phyloP scores from a whole-genome alignment of 2,888 invertebrate species.

The Drosophila silvestris region DNA sequence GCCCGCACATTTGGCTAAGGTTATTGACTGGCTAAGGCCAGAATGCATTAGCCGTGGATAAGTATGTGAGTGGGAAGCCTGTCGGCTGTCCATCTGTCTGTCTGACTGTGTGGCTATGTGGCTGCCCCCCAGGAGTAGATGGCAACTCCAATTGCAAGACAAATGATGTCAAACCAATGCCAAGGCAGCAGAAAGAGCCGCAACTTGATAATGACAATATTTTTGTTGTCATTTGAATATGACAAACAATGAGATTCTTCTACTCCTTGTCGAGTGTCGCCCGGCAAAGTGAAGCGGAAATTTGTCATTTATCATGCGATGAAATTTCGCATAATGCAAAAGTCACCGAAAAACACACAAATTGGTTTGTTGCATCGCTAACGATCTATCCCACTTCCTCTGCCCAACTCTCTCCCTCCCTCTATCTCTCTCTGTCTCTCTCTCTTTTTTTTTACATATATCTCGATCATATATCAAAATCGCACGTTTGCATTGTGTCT shows the following conservation, averaged over 20 bases:
- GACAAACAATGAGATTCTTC: constrained; percentile 70
- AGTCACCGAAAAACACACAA: constrained; percentile 27
- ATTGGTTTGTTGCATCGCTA: constrained; percentile 39
- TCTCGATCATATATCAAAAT: constrained; percentile 75
- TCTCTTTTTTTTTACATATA: background rate
- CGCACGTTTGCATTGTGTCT: constrained; percentile 61
- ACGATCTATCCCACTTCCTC: constrained; percentile 38
- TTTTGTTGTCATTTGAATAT: constrained; percentile 70
- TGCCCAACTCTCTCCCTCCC: background rate
- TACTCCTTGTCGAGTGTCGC: constrained; percentile 20
- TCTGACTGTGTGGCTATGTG: background rate
- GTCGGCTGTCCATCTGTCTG: background rate
- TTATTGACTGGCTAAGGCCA: constrained; percentile 46
- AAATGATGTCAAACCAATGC: constrained; percentile 68
- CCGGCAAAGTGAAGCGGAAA: constrained; percentile 76
- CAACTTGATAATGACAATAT: constrained; percentile 77
- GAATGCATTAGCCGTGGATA: constrained; percentile 67
- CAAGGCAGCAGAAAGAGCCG: constrained; percentile 11
- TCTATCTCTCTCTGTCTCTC: background rate
- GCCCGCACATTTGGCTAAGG: constrained; percentile 20
- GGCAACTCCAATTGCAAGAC: constrained; percentile 66
- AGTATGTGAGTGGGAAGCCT: constrained; percentile 26
- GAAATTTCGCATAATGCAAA: constrained; percentile 60
- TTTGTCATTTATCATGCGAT: constrained; percentile 75
- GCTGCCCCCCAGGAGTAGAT: constrained; percentile 60